Conservation (phyloP, 2,888 invertebrate genomes). For the Acronicta alni region DNA sequence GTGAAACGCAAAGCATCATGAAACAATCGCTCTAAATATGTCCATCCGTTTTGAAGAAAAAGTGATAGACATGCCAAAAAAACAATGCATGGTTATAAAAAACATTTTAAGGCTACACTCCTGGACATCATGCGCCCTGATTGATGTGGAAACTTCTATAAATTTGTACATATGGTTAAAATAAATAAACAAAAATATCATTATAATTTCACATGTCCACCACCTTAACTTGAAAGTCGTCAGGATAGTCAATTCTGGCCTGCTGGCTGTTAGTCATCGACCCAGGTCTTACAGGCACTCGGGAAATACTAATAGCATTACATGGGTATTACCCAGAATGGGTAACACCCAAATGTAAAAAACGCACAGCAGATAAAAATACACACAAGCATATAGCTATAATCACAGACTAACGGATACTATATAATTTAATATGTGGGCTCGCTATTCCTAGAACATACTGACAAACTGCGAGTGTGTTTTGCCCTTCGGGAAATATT, state of each 20-base stretch:
- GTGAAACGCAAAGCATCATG: slow-evolving; percentile 17
- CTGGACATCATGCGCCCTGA: background rate
- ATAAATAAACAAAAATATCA: background rate
- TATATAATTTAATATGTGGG: too few relatives aligned
- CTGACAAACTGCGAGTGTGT: too few relatives aligned
- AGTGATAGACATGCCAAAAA: slow-evolving; percentile 22
- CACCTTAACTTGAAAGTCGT: background rate
- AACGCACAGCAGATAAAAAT: too few relatives aligned
- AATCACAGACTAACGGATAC: too few relatives aligned
- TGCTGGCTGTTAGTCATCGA: too few relatives aligned
- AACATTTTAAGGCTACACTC: background rate
- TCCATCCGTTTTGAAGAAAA: slow-evolving; percentile 21
- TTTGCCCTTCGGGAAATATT: too few relatives aligned
- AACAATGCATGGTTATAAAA: slow-evolving; percentile 8
- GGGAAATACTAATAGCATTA: background rate
- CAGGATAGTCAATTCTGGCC: background rate
- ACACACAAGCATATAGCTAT: too few relatives aligned
- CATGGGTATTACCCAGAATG: background rate
- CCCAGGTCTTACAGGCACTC: too few relatives aligned
- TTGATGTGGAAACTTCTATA: too few relatives aligned
- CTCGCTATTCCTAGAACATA: too few relatives aligned
- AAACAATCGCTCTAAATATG: slow-evolving; percentile 10
- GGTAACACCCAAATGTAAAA: too few relatives aligned
- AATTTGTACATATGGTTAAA: background rate
- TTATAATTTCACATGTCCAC: background rate